Evolutionary conservation across 2,888 invertebrate genomes (phyloP).

Genomic region (Heliconius charithonia): DNA sequence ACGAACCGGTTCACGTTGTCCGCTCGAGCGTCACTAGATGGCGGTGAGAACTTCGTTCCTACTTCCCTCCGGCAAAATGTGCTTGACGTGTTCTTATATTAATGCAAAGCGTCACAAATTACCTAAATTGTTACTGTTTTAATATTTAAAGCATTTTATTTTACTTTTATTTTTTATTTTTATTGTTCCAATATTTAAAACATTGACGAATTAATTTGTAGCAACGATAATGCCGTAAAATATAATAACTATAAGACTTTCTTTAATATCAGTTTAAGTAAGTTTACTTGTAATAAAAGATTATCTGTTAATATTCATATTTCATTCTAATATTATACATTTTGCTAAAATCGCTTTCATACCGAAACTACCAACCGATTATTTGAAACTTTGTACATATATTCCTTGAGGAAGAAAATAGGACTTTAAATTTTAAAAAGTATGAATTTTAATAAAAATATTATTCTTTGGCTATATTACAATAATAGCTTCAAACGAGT

Average conservation of each 20-base stretch:
- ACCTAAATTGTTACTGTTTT: background rate
- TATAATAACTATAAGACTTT: background rate
- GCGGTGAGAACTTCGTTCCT: slow-evolving; percentile 56
- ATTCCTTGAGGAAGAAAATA: too few species aligned
- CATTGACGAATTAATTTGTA: background rate
- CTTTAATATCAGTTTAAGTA: too few species aligned
- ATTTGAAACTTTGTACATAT: too few species aligned
- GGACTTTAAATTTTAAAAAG: too few species aligned
- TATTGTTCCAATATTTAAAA: background rate
- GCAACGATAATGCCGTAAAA: background rate
- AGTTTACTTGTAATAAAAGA: too few species aligned
- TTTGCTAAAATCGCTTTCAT: too few species aligned
- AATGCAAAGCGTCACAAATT: background rate
- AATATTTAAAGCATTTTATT: background rate
- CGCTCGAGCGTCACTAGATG: slow-evolving; percentile 64
- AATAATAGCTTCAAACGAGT: too few species aligned
- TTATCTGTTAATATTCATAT: too few species aligned
- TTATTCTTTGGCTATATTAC: too few species aligned
- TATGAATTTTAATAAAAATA: too few species aligned
- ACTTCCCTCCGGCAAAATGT: background rate
- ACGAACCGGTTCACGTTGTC: slow-evolving; percentile 54
- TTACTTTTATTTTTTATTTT: background rate
- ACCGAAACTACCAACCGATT: too few species aligned
- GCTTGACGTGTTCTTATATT: background rate
- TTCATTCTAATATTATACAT: too few species aligned